Base-by-base conservation (phyloP, 2,113 vertebrate species). In the Excalfactoria chinensis region DNA sequence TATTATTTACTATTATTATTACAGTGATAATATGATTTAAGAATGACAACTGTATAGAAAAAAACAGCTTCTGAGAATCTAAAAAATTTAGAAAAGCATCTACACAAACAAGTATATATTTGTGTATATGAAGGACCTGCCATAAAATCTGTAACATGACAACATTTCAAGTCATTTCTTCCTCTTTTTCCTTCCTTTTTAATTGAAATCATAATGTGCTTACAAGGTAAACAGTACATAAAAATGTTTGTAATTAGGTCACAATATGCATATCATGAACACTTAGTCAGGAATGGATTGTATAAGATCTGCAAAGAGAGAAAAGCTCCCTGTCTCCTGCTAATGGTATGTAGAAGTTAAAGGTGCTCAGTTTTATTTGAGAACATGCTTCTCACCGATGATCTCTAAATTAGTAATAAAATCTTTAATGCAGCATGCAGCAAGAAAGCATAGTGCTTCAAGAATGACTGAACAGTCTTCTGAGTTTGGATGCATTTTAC, bases 121-220 rank as follows among this genome's bases (percentile, higher is more conserved):
- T 48, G 4, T 14, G 32, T 53, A n/a, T 83, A 2, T 41, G 56
- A 48, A 25, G 2, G 10, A 86, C 22, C n/a, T 56, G 26, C 0
- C 0, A n/a, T 35, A 90, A 53, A 1, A 7, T 77, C 16, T 49
- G 62, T 73, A 77, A 76, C 41, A n/a, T 46, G 30, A 18, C 79
- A 66, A 43, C 28, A 69, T 90, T 88, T 88, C 40, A 72, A 49
- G 48, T 62, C 1, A 92, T 69, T 83, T 86, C 68, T 90, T 17
- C 48, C 74, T 63, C n/a, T n/a, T n/a, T n/a, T n/a, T n/a, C n/a
- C n/a, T n/a, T n/a, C n/a, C n/a, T n/a, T n/a, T n/a, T n/a, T n/a
- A n/a, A n/a, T n/a, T n/a, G 58, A 86, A 86, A 76, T 66, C 21
- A 53, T 32, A 37, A 21, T 62, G 23, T 20, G 8, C 30, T 84